Percentiles rank a stretch among this genome's conserved stretches.
phyloP scores from a whole-genome alignment of 2,888 invertebrate species.

The Drosophila rellima region DNA sequence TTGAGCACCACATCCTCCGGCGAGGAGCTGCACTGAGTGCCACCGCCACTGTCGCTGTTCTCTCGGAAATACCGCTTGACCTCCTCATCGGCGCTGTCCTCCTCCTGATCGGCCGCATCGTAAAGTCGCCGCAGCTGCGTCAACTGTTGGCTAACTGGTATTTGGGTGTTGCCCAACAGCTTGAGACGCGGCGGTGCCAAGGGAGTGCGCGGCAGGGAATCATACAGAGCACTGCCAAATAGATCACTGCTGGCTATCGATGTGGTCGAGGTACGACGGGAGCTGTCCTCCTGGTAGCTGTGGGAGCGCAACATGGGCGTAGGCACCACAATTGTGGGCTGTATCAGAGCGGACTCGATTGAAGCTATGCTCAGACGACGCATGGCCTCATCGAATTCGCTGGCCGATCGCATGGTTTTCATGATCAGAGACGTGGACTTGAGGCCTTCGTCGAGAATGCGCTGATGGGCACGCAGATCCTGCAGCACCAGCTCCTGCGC shows the following conservation, averaged over 20 bases:
- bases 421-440: slow-evolving; percentile 86
- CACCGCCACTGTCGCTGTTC: slow-evolving; percentile 81
- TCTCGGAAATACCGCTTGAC: slow-evolving; percentile 87
- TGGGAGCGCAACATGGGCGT: slow-evolving; percentile 79
- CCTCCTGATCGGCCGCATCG: slow-evolving; percentile 84
- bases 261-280: slow-evolving; percentile 65
- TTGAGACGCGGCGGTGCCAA: slow-evolving; percentile 83
- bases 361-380: slow-evolving; percentile 83
- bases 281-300: slow-evolving; percentile 76
- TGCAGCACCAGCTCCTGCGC: slow-evolving; percentile 79
- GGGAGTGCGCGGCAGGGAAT: slow-evolving; percentile 71
- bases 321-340: slow-evolving; percentile 74
- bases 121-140: slow-evolving; percentile 83
- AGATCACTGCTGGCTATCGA: slow-evolving; percentile 67
- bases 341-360: slow-evolving; percentile 75
- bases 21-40: slow-evolving; percentile 82
- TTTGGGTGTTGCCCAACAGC: slow-evolving; percentile 81
- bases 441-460: slow-evolving; percentile 82
- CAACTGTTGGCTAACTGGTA: slow-evolving; percentile 84
- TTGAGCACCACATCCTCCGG: slow-evolving; percentile 71
- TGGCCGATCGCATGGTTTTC: slow-evolving; percentile 85
- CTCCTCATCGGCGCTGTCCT: slow-evolving; percentile 88
- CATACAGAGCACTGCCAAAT: slow-evolving; percentile 62
- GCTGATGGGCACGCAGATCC: slow-evolving; percentile 81
- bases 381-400: slow-evolving; percentile 85